Evolutionary conservation across 2,888 invertebrate genomes (phyloP).

Genomic region (Pyrocoelia pectoralis): DNA sequence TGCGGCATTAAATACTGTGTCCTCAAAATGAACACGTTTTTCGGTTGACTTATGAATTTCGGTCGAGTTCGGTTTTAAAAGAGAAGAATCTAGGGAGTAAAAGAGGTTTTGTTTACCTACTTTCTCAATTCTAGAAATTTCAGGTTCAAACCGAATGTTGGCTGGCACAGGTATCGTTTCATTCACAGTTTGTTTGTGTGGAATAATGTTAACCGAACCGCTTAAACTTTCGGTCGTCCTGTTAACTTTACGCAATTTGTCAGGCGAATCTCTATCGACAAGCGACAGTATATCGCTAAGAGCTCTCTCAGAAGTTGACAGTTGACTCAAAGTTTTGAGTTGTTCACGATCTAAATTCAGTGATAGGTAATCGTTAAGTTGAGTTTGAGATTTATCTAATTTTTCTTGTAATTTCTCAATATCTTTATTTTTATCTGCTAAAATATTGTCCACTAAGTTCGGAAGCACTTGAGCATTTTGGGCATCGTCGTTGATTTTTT

Average conservation of each 20-base stretch:
- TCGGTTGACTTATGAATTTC: conserved; percentile 48
- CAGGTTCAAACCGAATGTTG: conserved; percentile 39
- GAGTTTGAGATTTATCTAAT: conserved; percentile 63
- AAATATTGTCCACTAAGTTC: conserved; percentile 65
- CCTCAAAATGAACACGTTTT: conserved; percentile 62
- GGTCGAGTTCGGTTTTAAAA: conserved; percentile 52
- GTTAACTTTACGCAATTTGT: conserved; percentile 58
- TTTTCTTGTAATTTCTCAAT: conserved; percentile 69
- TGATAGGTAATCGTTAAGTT: conserved; percentile 64
- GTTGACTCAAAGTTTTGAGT: conserved; percentile 58
- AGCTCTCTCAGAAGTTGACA: conserved; percentile 72
- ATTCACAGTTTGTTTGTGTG: conserved; percentile 61
- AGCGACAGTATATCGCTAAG: conserved; percentile 77
- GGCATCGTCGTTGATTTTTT: conserved; percentile 61
- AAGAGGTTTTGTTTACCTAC: conserved; percentile 37
- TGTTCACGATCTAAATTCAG: conserved; percentile 68
- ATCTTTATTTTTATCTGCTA: conserved; percentile 75
- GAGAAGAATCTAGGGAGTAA: conserved; percentile 33
- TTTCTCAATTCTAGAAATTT: conserved; percentile 54
- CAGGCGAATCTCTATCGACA: conserved; percentile 75
- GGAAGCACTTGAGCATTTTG: conserved; percentile 62
- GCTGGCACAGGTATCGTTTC: conserved; percentile 61
- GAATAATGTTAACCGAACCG: conserved; percentile 29
- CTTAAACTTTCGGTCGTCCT: conserved; percentile 40
- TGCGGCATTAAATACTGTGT: conserved; percentile 63